phyloP scores from a whole-genome alignment of 2,888 invertebrate species.

The Trichogramma evanescens region DNA sequence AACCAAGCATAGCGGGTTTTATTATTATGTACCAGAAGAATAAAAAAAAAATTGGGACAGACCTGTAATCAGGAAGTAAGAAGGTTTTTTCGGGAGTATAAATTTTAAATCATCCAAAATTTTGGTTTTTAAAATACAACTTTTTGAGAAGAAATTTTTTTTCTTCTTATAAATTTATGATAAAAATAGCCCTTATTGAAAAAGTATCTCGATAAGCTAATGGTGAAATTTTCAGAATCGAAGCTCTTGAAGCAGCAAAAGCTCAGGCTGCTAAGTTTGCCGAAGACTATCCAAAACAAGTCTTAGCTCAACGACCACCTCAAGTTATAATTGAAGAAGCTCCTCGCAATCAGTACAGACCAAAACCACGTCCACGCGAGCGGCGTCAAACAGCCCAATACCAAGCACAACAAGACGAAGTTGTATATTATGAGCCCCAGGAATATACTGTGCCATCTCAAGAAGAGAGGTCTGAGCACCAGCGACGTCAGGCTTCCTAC shows the following conservation, averaged over 20 bases:
- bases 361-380: conserved; percentile 26
- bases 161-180: neutral
- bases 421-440: neutral
- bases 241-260: conserved; percentile 24
- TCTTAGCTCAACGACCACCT: conserved; percentile 21
- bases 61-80: too few relatives aligned
- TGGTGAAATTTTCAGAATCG: conserved; percentile 24
- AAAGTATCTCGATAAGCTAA: neutral
- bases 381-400: conserved; percentile 26
- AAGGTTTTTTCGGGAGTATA: too few relatives aligned
- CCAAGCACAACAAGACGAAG: neutral
- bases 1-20: too few relatives aligned
- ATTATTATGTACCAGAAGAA: too few relatives aligned
- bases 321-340: conserved; percentile 25
- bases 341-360: conserved; percentile 29
- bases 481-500: neutral
- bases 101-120: neutral
- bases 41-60: too few relatives aligned
- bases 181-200: neutral
- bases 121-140: neutral
- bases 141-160: neutral
- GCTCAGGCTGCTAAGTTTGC: conserved; percentile 28
- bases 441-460: neutral
- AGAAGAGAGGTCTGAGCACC: neutral
- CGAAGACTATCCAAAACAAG: conserved; percentile 28